Evolutionary conservation across 2,888 invertebrate genomes (phyloP), one percentile per base, ranked within the genome.

Genomic region (Herminia tarsipennalis): DNA sequence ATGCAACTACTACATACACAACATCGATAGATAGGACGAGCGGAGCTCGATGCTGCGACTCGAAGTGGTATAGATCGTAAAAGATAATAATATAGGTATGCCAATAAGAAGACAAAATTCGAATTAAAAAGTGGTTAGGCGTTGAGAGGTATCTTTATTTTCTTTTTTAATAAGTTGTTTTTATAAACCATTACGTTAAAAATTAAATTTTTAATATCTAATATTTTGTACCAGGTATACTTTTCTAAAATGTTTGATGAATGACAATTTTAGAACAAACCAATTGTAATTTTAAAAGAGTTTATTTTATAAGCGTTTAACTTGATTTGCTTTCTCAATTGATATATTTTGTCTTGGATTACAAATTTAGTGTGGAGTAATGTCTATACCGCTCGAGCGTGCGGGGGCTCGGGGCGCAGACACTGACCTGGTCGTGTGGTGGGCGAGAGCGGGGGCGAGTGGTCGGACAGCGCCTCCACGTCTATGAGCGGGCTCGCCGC

Each of bases 401-500:
- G 47, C 56, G 52, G 51, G 53, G 45, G 64, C 65, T 56, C 33
- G 33, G 32, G 52, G 70, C 74, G 30, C 17, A 6, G 28, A 34
- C 32, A 94, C 94, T 94, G 93, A 94, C 94, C 94, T 94, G 92
- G 53, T 73, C 74, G 72, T 73, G 76, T 78, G 76, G 70, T 64
- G 77, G 68, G 92, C 69, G 85, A 83, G 73, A 92, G 92, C 75
- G 92, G 91, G 66, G 87, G 85, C 73, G 92, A 92, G 73, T 92
- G 92, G 78, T 93, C 93, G 62, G 93, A 93, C 66, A 94, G 92
- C 71, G 93, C 93, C 86, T 94, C 94, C 80, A 94, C 94, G 86
- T 94, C 94, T 78, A 94, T 93, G 85, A 94, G 92, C 75, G 94
- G 94, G 86, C 94, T 94, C 89, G 92, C 76, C 91, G 91, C 82